Base-by-base conservation (phyloP, 2,888 invertebrate species). In the Philonicus albiceps region DNA sequence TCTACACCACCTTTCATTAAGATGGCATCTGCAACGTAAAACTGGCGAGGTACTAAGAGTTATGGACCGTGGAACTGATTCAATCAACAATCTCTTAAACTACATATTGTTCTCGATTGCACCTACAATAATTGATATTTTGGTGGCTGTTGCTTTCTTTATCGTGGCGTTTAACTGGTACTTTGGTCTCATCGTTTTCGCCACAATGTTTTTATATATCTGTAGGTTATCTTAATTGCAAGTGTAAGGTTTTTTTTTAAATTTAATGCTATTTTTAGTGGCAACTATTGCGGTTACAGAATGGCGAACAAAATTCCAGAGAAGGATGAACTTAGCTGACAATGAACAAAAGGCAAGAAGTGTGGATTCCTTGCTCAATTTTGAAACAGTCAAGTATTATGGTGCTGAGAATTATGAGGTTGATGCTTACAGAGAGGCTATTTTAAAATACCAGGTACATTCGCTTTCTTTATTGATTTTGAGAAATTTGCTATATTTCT, bases 301-400 rank as follows among this genome's bases (percentile, higher is more conserved):
- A 93, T 99, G 99, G 99, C 94, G 99, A 16, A 99, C 99, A 0
- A 97, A 99, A 92, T 99, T 95, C 93, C 96, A 98, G 89, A 94
- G 99, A 43, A 94, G 96, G 5, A 98, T 98, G 98, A 99, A 99
- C 92, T 93, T 96, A 37, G 96, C 98, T 0, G 99, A 99, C 91
- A 99, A 99, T 92, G 97, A 96, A 53, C 96, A 96, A 87, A 96
- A 97, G 90, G 97, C 98, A 5, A 95, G 96, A 87, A 98, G 98
- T 86, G 98, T 99, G 0, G 99, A 99, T 92, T 99, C 99, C 0
- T 93, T 99, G 85, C 94, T 99, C 16, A 99, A 99, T 93, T 99
- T 98, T 93, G 99, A 99, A 93, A 99, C 99, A 0, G 99, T 99
- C 0, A 99, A 99, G 91, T 99, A 99, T 93, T 99, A 99, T 91